Evolutionary conservation across 2,113 vertebrate genomes (phyloP), one percentile per base, ranked within the genome.

Genomic region (Apodemus speciosus): DNA sequence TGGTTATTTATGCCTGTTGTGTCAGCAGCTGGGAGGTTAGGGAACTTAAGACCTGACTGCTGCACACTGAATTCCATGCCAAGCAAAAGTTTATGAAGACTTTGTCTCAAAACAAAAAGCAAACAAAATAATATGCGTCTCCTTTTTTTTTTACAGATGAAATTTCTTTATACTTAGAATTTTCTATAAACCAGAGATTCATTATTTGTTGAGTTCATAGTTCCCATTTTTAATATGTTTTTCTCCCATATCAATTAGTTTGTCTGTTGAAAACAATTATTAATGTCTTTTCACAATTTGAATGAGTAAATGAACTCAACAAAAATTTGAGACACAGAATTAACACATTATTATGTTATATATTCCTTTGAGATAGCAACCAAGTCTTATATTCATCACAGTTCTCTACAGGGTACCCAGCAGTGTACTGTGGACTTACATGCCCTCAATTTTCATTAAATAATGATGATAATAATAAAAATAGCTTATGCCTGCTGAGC

Each of bases 241-340:
- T 81, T 72, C n/a, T 81, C 32, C 77, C 84, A 90, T 72, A 66
- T 30, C 27, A 43, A 85, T 96, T 85, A 60, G 40, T 38, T 62
- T 83, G 1, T 49, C 21, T n/a, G 10, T 71, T 93, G 46, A 95
- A 60, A 51, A 75, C 46, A 11, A 84, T 66, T 75, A 4, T 62
- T 92, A 73, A 3, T 16, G 13, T 46, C 18, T 58, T 38, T 38
- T 64, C 40, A 49, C n/a, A 38, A 68, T 35, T 83, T 76, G 25
- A 69, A 88, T 27, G 21, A 88, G 49, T 30, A 72, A 35, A 88
- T n/a, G 13, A 62, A 66, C 40, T 91, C 56, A n/a, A 8, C 58
- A 72, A 87, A 53, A 56, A 23, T 30, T 43, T n/a, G 85, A 14
- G 8, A 40, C 6, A 85, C 2, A 90, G 51, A 90, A 80, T 71